phyloP scores from a whole-genome alignment of 2,113 vertebrate species.

The Carollia perspicillata region DNA sequence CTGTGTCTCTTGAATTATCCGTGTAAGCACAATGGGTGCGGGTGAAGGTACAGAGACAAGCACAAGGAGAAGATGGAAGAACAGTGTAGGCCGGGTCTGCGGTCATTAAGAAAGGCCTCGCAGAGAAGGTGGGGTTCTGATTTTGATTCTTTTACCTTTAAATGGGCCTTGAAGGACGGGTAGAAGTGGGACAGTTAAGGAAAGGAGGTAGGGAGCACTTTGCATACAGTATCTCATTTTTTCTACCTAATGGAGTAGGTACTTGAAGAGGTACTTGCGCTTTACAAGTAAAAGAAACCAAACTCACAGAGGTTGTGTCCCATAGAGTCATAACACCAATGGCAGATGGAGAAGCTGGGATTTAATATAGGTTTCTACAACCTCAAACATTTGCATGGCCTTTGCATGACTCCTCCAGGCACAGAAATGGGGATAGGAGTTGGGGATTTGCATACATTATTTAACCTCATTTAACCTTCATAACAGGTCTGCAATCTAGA shows the following conservation, averaged over 20 bases:
- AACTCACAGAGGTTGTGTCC: not conserved
- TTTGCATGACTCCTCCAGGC: not conserved
- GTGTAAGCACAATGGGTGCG: not conserved
- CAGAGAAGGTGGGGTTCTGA: not conserved
- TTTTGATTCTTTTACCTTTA: not conserved
- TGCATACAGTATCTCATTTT: not conserved
- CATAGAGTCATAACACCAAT: not conserved
- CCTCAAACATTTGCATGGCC: not conserved
- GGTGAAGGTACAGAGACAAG: not conserved
- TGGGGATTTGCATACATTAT: no score
- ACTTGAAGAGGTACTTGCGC: not conserved
- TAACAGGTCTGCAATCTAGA: not conserved
- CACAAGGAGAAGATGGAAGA: not conserved
- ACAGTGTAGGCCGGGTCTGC: not conserved
- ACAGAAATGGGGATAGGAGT: not conserved
- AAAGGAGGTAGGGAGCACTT: not conserved
- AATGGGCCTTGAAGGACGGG: not conserved
- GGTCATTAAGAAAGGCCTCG: not conserved
- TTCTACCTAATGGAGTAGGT: not conserved
- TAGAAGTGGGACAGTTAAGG: not conserved
- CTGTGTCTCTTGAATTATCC: not conserved
- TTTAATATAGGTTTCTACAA: not conserved
- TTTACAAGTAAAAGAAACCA: constrained; percentile 19
- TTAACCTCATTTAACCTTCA: not conserved
- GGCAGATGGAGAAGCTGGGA: not conserved